Evolutionary conservation across 2,797 vertebrate species (phyloP).

Genomic region (Anguilla marmorata): DNA sequence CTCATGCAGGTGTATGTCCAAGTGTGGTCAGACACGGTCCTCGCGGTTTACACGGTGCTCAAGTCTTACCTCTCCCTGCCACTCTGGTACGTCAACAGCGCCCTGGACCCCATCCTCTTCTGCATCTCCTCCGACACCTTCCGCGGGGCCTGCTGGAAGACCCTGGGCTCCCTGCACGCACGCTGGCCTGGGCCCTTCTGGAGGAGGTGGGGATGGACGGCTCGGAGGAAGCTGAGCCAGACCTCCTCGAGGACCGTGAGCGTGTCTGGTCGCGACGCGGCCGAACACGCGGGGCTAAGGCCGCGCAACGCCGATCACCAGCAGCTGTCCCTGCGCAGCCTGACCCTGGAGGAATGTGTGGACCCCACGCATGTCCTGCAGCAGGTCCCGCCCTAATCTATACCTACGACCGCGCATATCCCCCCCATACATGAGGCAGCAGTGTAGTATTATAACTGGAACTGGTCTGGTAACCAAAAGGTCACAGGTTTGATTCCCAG

Average conservation of each 20-base stretch:
- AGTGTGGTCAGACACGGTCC: constrained; percentile 68
- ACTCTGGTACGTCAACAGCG: constrained; percentile 76
- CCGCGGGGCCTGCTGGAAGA: constrained; percentile 71
- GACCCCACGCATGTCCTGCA: neutral
- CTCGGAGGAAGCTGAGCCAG: constrained; percentile 44
- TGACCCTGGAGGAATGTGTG: constrained; percentile 1
- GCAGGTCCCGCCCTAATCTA: neutral
- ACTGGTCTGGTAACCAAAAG: too few species aligned
- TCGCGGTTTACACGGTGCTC: constrained; percentile 68
- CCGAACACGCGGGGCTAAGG: constrained; percentile 31
- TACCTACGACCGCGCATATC: neutral
- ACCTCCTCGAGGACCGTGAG: constrained; percentile 51
- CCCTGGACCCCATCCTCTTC: constrained; percentile 76
- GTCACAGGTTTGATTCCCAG: too few species aligned
- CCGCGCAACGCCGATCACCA: constrained; percentile 24
- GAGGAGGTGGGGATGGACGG: neutral
- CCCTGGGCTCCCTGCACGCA: constrained; percentile 55
- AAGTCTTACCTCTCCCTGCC: constrained; percentile 76
- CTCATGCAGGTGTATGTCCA: constrained; percentile 76
- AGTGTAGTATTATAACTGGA: too few species aligned
- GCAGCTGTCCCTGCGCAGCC: constrained; percentile 32
- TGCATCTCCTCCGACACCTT: constrained; percentile 76
- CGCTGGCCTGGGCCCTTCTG: constrained; percentile 38
- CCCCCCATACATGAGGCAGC: neutral
- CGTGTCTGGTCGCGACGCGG: constrained; percentile 48